Percentiles rank a stretch among this genome's conserved stretches.
These are phyloP conservation scores for Cyclura pinguis DNA, from an alignment of 2,797 vertebrate species.

Conservation along the genomic window DNA sequence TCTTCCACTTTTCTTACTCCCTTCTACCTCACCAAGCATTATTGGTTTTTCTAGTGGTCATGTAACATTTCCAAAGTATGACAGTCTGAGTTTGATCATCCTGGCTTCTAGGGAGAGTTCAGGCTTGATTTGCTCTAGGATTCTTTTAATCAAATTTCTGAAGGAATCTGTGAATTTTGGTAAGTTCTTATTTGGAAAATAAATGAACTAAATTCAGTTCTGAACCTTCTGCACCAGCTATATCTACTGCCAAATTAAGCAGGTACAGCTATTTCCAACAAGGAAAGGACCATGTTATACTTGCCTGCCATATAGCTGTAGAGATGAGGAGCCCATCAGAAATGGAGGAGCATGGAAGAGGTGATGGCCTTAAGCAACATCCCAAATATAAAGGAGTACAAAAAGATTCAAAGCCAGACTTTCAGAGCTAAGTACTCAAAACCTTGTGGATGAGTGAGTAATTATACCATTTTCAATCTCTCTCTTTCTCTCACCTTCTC, in stretches of 20 bases:
- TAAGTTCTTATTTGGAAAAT: not conserved
- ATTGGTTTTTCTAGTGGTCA: no score
- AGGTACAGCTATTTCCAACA: not conserved
- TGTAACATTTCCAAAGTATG: no score
- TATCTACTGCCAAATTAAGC: not conserved
- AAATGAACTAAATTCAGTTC: not conserved
- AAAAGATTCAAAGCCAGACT: no score
- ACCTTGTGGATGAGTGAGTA: not conserved
- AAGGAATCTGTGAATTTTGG: not conserved
- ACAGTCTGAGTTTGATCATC: no score
- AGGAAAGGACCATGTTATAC: not conserved
- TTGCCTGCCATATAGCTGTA: not conserved
- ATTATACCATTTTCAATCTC: not conserved
- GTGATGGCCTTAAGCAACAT: not conserved
- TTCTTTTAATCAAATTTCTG: not conserved
- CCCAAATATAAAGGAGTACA: not conserved
- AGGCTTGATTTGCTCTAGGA: not conserved
- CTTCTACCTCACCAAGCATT: no score
- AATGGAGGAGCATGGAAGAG: not conserved
- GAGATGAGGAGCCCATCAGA: not conserved
- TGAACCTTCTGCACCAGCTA: not conserved
- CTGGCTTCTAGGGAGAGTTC: no score
- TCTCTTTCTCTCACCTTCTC: not conserved
- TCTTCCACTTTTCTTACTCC: no score
- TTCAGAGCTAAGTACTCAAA: not conserved